Conservation (phyloP, 2,797 vertebrate species). For the Gymnocypris eckloni region DNA sequence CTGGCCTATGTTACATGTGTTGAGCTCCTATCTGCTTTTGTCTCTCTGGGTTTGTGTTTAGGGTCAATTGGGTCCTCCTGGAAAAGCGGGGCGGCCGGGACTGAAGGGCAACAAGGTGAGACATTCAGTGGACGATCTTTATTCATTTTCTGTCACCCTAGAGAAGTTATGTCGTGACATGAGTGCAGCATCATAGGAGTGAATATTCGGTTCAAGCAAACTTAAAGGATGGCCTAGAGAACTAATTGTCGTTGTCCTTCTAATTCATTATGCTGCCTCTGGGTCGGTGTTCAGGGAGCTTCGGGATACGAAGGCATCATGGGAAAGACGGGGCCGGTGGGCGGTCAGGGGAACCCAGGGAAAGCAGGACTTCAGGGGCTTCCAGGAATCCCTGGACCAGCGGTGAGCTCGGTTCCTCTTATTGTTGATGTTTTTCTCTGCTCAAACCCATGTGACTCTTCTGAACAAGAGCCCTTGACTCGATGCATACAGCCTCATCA, state of each 20-base stretch:
- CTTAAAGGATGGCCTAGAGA: background rate
- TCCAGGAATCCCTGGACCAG: slow-evolving; percentile 93
- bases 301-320: slow-evolving; percentile 88
- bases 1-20: background rate
- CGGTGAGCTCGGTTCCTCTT: slow-evolving; percentile 77
- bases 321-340: slow-evolving; percentile 93
- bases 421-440: background rate
- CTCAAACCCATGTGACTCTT: background rate
- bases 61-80: slow-evolving; percentile 79
- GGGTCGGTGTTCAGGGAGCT: slow-evolving; percentile 80
- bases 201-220: too few species aligned
- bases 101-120: slow-evolving; percentile 78
- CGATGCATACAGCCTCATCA: background rate
- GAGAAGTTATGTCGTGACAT: background rate
- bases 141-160: background rate
- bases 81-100: slow-evolving; percentile 74
- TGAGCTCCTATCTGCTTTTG: background rate
- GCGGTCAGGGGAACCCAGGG: slow-evolving; percentile 90
- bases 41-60: slow-evolving; percentile 51
- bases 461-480: background rate
- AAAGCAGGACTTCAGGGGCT: slow-evolving; percentile 90
- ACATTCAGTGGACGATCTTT: background rate
- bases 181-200: background rate
- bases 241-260: background rate
- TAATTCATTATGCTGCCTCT: background rate